Evolutionary conservation across 1,140 invertebrate species (phyloP), one percentile per base, ranked within the genome.

Genomic region (Heliconius melpomene): DNA sequence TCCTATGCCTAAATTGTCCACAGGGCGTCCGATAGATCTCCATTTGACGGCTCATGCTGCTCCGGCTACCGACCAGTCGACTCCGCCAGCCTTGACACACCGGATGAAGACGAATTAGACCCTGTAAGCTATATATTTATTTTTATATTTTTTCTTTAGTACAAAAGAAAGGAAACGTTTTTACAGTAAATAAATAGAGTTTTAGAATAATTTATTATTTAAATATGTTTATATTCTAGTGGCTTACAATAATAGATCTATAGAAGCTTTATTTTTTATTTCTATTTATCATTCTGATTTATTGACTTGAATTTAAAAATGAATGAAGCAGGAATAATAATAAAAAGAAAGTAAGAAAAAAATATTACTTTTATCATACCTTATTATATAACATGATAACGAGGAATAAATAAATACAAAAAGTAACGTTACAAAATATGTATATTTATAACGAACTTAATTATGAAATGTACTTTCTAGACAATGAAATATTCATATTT

Each of bases 31-130:
- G 97, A 98, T 84, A 94, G 97, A 75, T 98, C 97, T 1, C 97
- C 97, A 0, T 98, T 98, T 88, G 97, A 98, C 77, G 97, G 97
- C 0, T 97, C 97, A 0, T 98, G 97, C 86, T 98, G 97, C 86
- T 97, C 97, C 2, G 96, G 97, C 72, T 96, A 97, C 87, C 95
- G 96, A 57, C 96, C 96, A 8, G 96, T 97, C 3, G 96, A 97
- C 89, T 96, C 96, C 71, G 95, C 95, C 54, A 96, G 96, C 78
- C 95, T 95, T 2, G 90, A 88, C 74, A 94, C 94, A 0, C 94
- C 94, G 18, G 93, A 93, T 79, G 93, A 94, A 32, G 94, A 95
- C 70, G 94, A 95, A 46, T 72, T 93, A 7, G 89, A 93, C 74
- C 92, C 91, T 80, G 94, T 94, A 88, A 88, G 60, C 8, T 84